These are phyloP conservation scores for Opisthograptis luteolata DNA, from an alignment of 2,888 invertebrate genomes.

Conservation along the genomic window DNA sequence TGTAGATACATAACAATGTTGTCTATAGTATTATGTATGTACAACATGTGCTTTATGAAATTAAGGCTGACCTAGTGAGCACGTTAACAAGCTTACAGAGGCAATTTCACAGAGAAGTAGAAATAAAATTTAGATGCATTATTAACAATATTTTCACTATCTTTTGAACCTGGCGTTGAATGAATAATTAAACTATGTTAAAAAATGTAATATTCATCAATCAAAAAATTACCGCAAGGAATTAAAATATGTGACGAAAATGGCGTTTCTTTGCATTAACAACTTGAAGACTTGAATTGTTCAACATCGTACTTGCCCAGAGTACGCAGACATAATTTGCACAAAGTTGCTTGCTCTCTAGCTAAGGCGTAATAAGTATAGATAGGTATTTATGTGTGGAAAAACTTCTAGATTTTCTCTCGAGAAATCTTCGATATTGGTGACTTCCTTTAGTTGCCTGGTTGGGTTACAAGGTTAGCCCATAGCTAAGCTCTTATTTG, in stretches of 20 bases:
- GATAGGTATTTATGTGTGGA: conserved; percentile 1
- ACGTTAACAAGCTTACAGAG: conserved; percentile 48
- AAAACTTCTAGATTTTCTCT: conserved; percentile 40
- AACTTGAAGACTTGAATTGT: too few species aligned
- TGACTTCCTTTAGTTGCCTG: conserved; percentile 16
- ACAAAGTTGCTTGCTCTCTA: background rate
- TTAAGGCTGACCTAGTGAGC: conserved; percentile 41
- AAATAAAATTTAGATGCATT: conserved; percentile 31
- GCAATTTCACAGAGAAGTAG: conserved; percentile 46
- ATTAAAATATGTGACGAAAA: too few species aligned
- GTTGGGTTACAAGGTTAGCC: background rate
- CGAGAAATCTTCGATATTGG: conserved; percentile 52
- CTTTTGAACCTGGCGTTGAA: too few species aligned
- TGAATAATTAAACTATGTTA: too few species aligned
- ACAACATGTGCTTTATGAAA: conserved; percentile 25
- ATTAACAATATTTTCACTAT: too few species aligned
- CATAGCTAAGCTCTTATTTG: background rate
- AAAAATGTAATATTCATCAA: too few species aligned
- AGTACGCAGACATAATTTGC: conserved; percentile 7
- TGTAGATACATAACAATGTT: conserved; percentile 1
- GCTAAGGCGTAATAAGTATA: background rate
- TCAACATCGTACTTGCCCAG: too few species aligned
- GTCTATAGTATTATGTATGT: conserved; percentile 31
- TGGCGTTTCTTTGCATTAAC: too few species aligned
- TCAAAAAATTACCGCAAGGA: too few species aligned